phyloP scores from a whole-genome alignment of 2,888 invertebrate genomes.

The Hyposoter didymator region DNA sequence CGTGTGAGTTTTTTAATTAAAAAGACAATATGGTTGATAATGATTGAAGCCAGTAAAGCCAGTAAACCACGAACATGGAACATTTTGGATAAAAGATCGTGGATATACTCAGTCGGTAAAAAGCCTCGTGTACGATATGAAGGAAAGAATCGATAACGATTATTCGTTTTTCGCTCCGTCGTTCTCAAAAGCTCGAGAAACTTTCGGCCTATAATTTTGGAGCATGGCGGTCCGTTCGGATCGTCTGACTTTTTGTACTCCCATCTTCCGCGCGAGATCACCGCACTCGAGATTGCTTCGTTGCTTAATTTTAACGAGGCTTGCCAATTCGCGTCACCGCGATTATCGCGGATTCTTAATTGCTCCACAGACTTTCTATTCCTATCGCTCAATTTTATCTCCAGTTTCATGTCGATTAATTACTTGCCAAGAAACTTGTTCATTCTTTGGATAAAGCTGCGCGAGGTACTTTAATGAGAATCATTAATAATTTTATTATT shows the following conservation, averaged over 20 bases:
- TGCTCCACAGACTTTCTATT: constrained; percentile 12
- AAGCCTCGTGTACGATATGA: constrained; percentile 31
- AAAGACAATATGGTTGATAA: constrained; percentile 31
- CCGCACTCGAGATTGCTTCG: constrained; percentile 40
- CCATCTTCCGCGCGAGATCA: constrained; percentile 32
- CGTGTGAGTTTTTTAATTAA: neutral
- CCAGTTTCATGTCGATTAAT: neutral
- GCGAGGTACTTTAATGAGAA: neutral
- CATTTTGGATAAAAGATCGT: constrained; percentile 25
- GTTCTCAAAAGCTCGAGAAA: constrained; percentile 7
- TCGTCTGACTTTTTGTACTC: constrained; percentile 6
- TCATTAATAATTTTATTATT: neutral
- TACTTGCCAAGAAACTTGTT: neutral
- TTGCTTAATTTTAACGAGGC: constrained; percentile 58
- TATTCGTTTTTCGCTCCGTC: constrained; percentile 1
- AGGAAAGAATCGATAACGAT: constrained; percentile 33
- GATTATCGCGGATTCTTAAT: constrained; percentile 20
- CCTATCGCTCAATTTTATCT: neutral
- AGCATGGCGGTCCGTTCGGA: neutral
- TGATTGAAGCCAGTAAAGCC: constrained; percentile 58
- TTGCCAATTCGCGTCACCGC: constrained; percentile 50
- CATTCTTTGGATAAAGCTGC: neutral
- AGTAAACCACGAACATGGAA: constrained; percentile 25
- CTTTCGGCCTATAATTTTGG: constrained; percentile 34
- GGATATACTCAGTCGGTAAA: constrained; percentile 17